A percentile compares a stretch with the other conserved stretches of the same genome.
These are phyloP conservation scores for Melitaea athalia DNA, from an alignment of 2,888 invertebrate genomes.

Conservation along the genomic window DNA sequence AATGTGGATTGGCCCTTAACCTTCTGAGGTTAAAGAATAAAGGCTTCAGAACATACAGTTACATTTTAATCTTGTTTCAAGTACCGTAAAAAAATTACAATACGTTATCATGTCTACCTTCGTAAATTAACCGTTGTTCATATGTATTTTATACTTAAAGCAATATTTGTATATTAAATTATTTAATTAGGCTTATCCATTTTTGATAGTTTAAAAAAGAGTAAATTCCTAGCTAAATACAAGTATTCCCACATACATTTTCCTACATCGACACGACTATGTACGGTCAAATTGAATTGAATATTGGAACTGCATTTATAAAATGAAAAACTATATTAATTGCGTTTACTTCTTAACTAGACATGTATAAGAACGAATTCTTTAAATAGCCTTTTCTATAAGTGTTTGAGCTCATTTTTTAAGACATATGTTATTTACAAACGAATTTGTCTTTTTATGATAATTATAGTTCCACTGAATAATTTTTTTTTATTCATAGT, in stretches of 20 bases:
- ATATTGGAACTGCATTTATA: slow-evolving; percentile 38
- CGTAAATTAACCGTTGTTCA: too few relatives aligned
- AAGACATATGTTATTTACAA: not conserved
- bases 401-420: slow-evolving; percentile 3
- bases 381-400: not conserved
- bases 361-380: slow-evolving; percentile 7
- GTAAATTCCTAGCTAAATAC: not conserved
- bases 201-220: not conserved
- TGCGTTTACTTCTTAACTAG: slow-evolving; percentile 44
- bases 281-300: slow-evolving; percentile 27
- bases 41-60: too few relatives aligned
- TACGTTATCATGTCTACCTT: too few relatives aligned
- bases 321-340: slow-evolving; percentile 41
- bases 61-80: too few relatives aligned
- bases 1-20: too few relatives aligned
- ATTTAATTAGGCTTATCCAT: too few relatives aligned
- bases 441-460: not conserved
- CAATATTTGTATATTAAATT: too few relatives aligned
- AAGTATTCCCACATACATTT: slow-evolving; percentile 31
- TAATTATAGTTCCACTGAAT: not conserved
- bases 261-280: slow-evolving; percentile 17
- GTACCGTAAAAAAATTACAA: too few relatives aligned
- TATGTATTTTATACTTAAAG: too few relatives aligned
- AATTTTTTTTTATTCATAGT: not conserved
- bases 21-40: too few relatives aligned